Base-by-base conservation (phyloP, 2,888 invertebrate species). In the Suillia variegata region DNA sequence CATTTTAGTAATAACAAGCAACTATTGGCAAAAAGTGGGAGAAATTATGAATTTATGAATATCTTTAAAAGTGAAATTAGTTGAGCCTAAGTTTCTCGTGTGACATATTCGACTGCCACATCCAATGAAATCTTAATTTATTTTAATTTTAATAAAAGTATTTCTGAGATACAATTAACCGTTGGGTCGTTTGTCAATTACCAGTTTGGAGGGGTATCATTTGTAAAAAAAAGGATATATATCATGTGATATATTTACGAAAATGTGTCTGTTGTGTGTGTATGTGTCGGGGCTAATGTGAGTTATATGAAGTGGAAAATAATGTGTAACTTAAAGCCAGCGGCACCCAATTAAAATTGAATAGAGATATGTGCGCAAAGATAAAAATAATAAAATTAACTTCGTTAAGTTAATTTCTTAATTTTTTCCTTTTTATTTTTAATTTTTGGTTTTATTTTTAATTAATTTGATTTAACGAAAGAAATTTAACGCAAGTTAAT, bases 231-330 rank as follows among this genome's bases (percentile, higher is more conserved):
- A n/a, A n/a, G n/a, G 18, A 50, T 50, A 50, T 24, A 50, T 24
- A 50, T 10, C 50, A 15, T 26, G 50, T 50, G 50, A 50, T 50
- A 26, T 50, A 50, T 50, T 26, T 26, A 24, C n/a, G n/a, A n/a
- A n/a, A n/a, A n/a, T n/a, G n/a, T n/a, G n/a, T n/a, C n/a, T n/a
- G n/a, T n/a, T n/a, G n/a, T n/a, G n/a, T n/a, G n/a, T 26, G 22
- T 48, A 18, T 48, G 48, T 15, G 50, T 24, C 24, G 24, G 24
- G 24, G n/a, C n/a, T 24, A 50, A 24, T 50, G 50, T 50, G 50
- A 50, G 24, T 50, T 50, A 50, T 50, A 15, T 24, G 50, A 50
- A 50, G 50, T 50, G 50, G 50, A 50, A 50, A 50, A 24, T 50
- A 24, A 50, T 50, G 50, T 50, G 24, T 50, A 24, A 24, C 50